These are phyloP conservation scores for Teleogryllus oceanicus DNA, from an alignment of 2,888 invertebrate genomes.

Conservation along the genomic window DNA sequence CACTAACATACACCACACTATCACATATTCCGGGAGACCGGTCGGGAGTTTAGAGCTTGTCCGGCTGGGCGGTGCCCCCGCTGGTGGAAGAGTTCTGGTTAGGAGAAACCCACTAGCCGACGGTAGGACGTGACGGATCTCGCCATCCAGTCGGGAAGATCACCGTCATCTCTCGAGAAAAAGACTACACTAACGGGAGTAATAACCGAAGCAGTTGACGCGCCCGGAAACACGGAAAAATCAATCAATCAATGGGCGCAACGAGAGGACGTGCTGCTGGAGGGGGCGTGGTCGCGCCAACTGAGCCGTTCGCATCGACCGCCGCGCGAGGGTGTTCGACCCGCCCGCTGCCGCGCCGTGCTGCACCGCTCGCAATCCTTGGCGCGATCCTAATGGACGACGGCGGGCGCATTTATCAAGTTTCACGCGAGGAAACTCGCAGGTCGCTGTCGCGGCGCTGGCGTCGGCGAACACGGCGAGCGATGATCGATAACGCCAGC, in stretches of 20 bases:
- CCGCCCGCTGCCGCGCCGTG: neutral
- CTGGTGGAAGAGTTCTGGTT: too few relatives aligned
- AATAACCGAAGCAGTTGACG: too few relatives aligned
- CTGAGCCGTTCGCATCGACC: neutral
- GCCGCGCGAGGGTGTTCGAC: neutral
- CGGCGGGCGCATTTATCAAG: slow-evolving; percentile 18
- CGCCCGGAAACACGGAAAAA: neutral
- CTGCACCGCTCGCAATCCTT: neutral
- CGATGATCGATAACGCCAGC: neutral
- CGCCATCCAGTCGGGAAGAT: too few relatives aligned
- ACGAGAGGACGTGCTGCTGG: neutral
- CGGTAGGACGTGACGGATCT: too few relatives aligned
- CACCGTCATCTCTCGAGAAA: too few relatives aligned
- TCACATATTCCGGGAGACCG: too few relatives aligned
- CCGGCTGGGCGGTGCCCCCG: too few relatives aligned
- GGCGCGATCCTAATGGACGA: neutral
- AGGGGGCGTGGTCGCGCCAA: neutral
- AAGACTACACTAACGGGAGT: too few relatives aligned
- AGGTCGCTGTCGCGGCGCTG: neutral
- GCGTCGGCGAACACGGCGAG: neutral
- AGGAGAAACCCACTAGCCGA: too few relatives aligned
- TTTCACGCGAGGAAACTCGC: neutral
- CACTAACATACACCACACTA: too few relatives aligned
- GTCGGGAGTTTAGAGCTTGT: too few relatives aligned
- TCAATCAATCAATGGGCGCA: neutral